Percentiles rank a stretch among this genome's conserved stretches.
These are phyloP conservation scores for Platorchestia sp. DNA, from an alignment of 1,140 invertebrate species.

Conservation along the genomic window DNA sequence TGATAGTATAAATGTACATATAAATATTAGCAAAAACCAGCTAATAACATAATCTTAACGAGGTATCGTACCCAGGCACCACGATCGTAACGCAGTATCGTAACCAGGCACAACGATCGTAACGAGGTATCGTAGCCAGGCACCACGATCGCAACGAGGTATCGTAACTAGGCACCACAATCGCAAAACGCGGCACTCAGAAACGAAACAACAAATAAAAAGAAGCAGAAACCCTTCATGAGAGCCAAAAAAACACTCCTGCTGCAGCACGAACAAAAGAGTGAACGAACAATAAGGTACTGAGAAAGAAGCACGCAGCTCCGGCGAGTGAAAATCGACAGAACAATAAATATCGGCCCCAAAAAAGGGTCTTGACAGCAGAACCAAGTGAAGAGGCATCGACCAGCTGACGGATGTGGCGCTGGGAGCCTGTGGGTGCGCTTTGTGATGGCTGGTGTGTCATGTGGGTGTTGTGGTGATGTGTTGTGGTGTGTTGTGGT, in stretches of 20 bases:
- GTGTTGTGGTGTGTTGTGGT: neutral
- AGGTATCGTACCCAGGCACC: neutral
- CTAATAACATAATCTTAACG: neutral
- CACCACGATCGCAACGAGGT: neutral
- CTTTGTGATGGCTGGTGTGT: neutral
- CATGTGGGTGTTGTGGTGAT: too few relatives aligned
- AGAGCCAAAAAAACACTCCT: neutral
- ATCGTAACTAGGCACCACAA: neutral
- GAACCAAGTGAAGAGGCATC: neutral
- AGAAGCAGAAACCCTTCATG: neutral
- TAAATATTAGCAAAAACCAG: too few relatives aligned
- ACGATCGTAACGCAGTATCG: neutral
- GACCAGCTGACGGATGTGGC: neutral
- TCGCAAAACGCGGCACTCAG: neutral
- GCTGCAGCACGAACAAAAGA: neutral
- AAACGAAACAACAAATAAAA: too few relatives aligned
- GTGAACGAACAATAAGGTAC: neutral
- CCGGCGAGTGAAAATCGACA: too few relatives aligned
- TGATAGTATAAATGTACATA: too few relatives aligned
- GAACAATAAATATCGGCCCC: neutral
- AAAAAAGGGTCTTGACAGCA: neutral
- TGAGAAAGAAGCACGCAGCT: neutral
- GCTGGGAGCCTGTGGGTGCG: neutral
- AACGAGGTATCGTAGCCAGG: neutral
- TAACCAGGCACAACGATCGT: neutral